These are phyloP conservation scores for Platyura marginata DNA, from an alignment of 1,140 invertebrate genomes.

Conservation along the genomic window DNA sequence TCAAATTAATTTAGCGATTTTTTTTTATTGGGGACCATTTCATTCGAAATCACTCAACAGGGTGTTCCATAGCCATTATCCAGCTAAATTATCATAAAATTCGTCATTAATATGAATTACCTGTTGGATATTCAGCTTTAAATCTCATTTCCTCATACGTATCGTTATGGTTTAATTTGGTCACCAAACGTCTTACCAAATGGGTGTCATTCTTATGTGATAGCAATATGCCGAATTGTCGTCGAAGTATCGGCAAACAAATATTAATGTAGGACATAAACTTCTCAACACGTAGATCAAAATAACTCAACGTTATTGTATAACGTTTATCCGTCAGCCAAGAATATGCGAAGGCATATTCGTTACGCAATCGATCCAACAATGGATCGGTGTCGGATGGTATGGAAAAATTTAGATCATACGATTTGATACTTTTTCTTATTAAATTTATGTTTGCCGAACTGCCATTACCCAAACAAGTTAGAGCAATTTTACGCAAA, in stretches of 20 bases:
- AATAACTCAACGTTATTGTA: neutral
- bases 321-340: neutral
- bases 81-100: neutral
- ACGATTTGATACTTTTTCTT: neutral
- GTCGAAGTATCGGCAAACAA: neutral
- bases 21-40: neutral
- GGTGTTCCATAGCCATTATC: neutral
- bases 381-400: neutral
- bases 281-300: too few species aligned
- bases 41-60: neutral
- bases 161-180: neutral
- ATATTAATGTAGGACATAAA: neutral
- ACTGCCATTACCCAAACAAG: neutral
- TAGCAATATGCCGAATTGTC: neutral
- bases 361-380: neutral
- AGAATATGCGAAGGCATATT: neutral
- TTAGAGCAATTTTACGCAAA: neutral
- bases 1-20: neutral
- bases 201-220: neutral
- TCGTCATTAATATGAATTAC: neutral
- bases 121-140: neutral
- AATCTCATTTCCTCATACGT: neutral
- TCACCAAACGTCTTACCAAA: neutral
- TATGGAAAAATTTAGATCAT: neutral
- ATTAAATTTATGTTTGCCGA: neutral